Evolutionary conservation across 2,888 invertebrate species (phyloP).

Genomic region (Thymelicus sylvestris): DNA sequence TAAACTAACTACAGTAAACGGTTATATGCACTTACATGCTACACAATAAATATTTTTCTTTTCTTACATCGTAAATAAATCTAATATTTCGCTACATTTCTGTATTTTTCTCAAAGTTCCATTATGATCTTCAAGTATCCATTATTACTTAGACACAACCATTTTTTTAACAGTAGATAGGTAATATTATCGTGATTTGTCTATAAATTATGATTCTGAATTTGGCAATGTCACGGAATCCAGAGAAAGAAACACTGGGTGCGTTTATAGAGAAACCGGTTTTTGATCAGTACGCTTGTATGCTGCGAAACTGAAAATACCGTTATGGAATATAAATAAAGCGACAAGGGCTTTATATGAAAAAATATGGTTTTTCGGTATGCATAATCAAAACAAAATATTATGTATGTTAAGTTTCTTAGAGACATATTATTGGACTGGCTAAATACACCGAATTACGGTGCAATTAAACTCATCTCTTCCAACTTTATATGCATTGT

Average conservation of each 20-base stretch:
- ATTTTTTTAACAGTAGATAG: conserved; percentile 74
- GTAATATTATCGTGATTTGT: conserved; percentile 54
- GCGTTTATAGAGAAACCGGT: conserved; percentile 28
- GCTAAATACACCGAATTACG: too few relatives aligned
- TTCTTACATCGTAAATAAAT: conserved; percentile 80
- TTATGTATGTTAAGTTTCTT: too few relatives aligned
- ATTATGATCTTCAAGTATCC: conserved; percentile 66
- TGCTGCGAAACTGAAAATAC: conserved; percentile 1
- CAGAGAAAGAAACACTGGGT: conserved; percentile 46
- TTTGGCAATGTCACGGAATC: conserved; percentile 71
- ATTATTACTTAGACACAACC: conserved; percentile 82
- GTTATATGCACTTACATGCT: conserved; percentile 74
- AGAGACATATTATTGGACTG: too few relatives aligned
- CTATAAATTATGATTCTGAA: conserved; percentile 61
- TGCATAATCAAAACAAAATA: too few relatives aligned
- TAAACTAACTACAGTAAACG: conserved; percentile 75
- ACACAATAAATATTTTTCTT: conserved; percentile 83
- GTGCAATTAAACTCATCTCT: too few relatives aligned
- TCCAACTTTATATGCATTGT: too few relatives aligned
- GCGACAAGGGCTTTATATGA: too few relatives aligned
- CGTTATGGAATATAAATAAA: not conserved
- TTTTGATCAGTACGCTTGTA: not conserved
- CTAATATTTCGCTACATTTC: conserved; percentile 73
- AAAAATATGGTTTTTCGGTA: too few relatives aligned
- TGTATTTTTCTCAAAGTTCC: conserved; percentile 65